Conservation (phyloP, 2,113 vertebrate genomes). For the Mus musculus region DNA sequence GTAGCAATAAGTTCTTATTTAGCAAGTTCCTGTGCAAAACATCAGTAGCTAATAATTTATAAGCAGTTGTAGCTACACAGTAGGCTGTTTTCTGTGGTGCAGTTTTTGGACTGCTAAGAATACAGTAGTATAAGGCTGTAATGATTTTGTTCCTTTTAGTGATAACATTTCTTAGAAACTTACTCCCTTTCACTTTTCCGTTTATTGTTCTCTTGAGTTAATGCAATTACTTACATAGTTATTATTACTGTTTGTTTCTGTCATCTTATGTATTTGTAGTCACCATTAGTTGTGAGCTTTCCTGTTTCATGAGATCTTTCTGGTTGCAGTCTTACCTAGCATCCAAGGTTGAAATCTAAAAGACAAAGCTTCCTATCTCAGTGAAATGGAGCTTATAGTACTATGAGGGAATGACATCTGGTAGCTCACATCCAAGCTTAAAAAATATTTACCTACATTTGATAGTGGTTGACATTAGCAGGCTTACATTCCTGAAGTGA, state of each 20-base stretch:
- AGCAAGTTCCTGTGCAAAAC: constrained; percentile 86
- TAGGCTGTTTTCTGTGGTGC: constrained; percentile 47
- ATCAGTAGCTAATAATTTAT: constrained; percentile 77
- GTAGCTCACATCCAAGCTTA: neutral
- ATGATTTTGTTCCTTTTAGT: constrained; percentile 34
- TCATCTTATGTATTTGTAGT: constrained; percentile 44
- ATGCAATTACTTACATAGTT: neutral
- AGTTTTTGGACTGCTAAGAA: constrained; percentile 41
- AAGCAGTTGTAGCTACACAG: constrained; percentile 13
- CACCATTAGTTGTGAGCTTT: constrained; percentile 16
- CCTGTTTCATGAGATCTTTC: constrained; percentile 20
- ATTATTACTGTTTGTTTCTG: neutral
- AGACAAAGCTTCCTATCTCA: neutral
- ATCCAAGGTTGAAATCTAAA: neutral
- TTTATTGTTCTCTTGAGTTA: constrained; percentile 30
- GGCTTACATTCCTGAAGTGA: neutral
- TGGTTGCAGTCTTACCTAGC: constrained; percentile 20
- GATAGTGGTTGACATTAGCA: neutral
- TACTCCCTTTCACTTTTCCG: neutral
- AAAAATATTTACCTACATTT: constrained; percentile 1
- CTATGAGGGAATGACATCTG: neutral
- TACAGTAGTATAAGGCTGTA: neutral
- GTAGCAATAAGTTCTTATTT: constrained; percentile 82
- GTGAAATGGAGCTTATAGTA: neutral
- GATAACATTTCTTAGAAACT: constrained; percentile 43